A percentile compares a stretch with the other conserved stretches of the same genome.
Evolutionary conservation across 2,113 vertebrate genomes (phyloP).

Genomic region (Sylvicapra grimmia): DNA sequence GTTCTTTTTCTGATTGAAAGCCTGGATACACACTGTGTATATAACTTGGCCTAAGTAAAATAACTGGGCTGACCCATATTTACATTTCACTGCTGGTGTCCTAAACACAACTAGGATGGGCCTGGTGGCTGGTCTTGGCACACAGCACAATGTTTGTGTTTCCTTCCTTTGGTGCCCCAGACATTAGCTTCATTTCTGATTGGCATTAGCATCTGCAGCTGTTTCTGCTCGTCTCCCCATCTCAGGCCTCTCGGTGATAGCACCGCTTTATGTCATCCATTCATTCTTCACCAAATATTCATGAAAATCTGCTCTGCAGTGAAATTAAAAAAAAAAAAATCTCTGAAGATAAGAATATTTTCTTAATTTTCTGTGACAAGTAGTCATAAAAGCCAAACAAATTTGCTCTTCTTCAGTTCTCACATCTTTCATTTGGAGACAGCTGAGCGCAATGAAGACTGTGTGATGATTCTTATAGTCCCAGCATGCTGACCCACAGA

Average conservation of each 20-base stretch:
- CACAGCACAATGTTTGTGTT: background rate
- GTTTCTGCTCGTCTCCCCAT: background rate
- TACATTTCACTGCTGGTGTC: background rate
- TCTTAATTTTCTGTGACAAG: background rate
- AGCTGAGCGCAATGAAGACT: background rate
- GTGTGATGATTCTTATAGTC: background rate
- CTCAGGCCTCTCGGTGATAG: background rate
- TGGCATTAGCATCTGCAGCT: background rate
- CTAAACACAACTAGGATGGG: background rate
- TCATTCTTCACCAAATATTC: background rate
- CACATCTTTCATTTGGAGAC: background rate
- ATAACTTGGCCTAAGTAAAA: background rate
- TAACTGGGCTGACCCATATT: background rate
- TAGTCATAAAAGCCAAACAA: background rate
- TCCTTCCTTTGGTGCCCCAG: background rate
- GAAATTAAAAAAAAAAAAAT: background rate
- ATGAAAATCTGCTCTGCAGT: background rate
- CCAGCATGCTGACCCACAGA: background rate
- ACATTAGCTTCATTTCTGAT: background rate
- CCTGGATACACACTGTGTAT: background rate
- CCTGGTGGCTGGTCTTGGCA: background rate
- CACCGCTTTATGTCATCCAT: background rate
- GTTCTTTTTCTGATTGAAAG: constrained; percentile 7
- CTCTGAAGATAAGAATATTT: background rate
- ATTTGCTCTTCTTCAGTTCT: background rate